Percentiles rank a stretch among this genome's conserved stretches.
phyloP scores from a whole-genome alignment of 2,113 vertebrate genomes.

The Equus quagga region DNA sequence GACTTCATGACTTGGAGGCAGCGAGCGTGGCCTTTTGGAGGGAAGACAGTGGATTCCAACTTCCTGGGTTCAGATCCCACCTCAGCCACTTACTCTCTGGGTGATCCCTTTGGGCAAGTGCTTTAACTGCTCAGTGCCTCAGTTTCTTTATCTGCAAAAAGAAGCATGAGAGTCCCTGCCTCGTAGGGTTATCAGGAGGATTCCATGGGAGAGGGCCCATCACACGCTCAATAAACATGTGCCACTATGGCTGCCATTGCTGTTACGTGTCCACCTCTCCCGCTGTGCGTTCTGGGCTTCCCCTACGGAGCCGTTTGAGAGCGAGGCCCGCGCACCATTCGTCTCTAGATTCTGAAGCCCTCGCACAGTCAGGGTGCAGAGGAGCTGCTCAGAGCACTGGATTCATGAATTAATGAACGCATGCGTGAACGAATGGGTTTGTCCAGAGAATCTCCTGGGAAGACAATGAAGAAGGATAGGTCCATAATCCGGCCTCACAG shows the following conservation, averaged over 20 bases:
- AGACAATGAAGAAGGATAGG: not conserved
- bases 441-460: not conserved
- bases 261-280: not conserved
- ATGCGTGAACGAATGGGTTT: not conserved
- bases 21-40: too few species aligned
- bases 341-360: not conserved
- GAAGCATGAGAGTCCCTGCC: not conserved
- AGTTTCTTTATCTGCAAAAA: not conserved
- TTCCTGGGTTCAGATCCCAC: too few species aligned
- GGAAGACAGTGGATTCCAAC: too few species aligned
- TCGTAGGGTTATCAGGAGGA: rapidly evolving
- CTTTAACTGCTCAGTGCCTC: too few species aligned
- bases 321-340: not conserved
- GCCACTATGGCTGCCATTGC: rapidly evolving
- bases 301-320: not conserved
- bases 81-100: too few species aligned
- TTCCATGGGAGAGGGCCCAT: rapidly evolving
- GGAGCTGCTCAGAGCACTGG: not conserved
- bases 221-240: not conserved
- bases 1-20: too few species aligned
- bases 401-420: not conserved
- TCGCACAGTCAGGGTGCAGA: not conserved
- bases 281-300: not conserved
- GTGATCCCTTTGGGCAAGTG: too few species aligned
- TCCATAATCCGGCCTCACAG: not conserved